phyloP scores from a whole-genome alignment of 2,797 vertebrate species.

The Antrozous pallidus region DNA sequence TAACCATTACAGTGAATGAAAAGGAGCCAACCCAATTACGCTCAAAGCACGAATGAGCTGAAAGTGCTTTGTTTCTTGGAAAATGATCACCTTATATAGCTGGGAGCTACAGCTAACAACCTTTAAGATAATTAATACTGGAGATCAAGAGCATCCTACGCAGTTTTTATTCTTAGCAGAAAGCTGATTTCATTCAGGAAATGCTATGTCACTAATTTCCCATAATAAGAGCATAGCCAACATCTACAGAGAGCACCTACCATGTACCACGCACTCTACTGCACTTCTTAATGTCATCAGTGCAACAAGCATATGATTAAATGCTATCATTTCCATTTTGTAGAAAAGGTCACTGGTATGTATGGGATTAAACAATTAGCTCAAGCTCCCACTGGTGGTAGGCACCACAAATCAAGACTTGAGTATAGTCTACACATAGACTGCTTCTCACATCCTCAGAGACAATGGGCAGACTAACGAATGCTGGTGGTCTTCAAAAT shows the following conservation, averaged over 20 bases:
- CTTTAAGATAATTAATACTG: conserved; percentile 43
- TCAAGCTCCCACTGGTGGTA: not conserved
- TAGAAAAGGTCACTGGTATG: not conserved
- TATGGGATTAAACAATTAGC: not conserved
- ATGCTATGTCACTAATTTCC: conserved; percentile 24
- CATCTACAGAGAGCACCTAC: not conserved
- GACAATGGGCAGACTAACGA: not conserved
- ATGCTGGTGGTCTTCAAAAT: not conserved
- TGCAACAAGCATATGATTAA: not conserved
- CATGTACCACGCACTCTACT: not conserved
- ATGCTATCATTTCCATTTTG: not conserved
- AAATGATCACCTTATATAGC: conserved; percentile 38
- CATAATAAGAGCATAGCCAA: conserved; percentile 8
- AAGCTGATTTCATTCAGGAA: conserved; percentile 41
- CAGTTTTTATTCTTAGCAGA: conserved; percentile 41
- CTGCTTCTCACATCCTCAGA: not conserved
- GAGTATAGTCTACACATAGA: not conserved
- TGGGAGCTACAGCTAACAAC: conserved; percentile 35
- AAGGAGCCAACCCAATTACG: not conserved
- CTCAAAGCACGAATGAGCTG: conserved; percentile 8
- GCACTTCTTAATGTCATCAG: not conserved
- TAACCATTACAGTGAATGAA: conserved; percentile 15
- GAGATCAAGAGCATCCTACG: conserved; percentile 2
- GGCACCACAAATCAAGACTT: not conserved
- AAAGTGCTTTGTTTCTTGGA: conserved; percentile 35